phyloP scores from a whole-genome alignment of 35 echinoderm and acorn worm genomes.

The Eucidaris tribuloides region DNA sequence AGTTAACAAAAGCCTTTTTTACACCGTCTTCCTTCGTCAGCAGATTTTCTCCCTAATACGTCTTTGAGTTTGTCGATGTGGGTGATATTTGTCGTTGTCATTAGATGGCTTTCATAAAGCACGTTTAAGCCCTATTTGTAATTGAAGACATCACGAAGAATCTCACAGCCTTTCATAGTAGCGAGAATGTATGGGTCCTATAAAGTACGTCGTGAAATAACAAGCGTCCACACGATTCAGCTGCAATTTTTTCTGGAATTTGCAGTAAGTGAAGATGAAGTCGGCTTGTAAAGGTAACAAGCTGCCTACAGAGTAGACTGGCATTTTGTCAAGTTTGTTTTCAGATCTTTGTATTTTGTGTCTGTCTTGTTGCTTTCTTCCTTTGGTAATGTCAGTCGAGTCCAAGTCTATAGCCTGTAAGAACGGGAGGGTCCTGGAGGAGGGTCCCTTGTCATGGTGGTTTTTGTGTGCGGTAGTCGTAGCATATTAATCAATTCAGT shows the following conservation, averaged over 20 bases:
- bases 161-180: constrained; percentile 40
- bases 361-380: constrained; percentile 35
- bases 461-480: too few relatives aligned
- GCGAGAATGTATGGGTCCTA: constrained; percentile 42
- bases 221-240: constrained; percentile 50
- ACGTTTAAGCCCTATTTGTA: constrained; percentile 45
- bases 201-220: constrained; percentile 40
- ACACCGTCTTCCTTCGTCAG: not conserved
- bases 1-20: constrained; percentile 10
- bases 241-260: constrained; percentile 57
- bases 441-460: too few relatives aligned
- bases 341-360: constrained; percentile 42
- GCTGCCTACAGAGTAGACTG: constrained; percentile 38
- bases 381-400: constrained; percentile 47
- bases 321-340: constrained; percentile 17
- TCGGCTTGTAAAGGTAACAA: constrained; percentile 44
- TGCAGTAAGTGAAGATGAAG: constrained; percentile 44
- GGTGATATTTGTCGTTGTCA: not conserved
- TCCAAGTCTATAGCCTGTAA: too few relatives aligned
- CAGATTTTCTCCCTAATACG: not conserved
- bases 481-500: too few relatives aligned
- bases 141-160: constrained; percentile 38
- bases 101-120: constrained; percentile 33
- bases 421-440: too few relatives aligned
- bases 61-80: constrained; percentile 39